Base-by-base conservation (phyloP, 2,113 vertebrate genomes). In the Vidua macroura region DNA sequence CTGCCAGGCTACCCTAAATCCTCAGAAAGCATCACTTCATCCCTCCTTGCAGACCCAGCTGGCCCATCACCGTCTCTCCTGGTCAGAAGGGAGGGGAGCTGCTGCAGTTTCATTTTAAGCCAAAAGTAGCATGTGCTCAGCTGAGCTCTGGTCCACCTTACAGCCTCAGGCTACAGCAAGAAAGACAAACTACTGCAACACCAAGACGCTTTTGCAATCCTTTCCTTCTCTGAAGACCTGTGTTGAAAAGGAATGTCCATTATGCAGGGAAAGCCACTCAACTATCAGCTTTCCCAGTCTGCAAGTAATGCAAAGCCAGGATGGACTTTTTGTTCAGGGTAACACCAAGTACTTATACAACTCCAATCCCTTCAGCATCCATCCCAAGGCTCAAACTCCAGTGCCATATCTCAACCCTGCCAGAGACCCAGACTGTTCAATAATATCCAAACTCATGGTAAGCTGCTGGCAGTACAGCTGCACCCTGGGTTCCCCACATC, bases 361-460 rank as follows among this genome's bases (percentile, higher is more conserved):
- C 15, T 33, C 14, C n/a, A 83, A 15, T 2, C 55, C 44, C 64
- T 60, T 52, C 2, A 91, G 39, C 33, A 37, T 15, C 37, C 19
- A 46, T 11, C 24, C 41, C 11, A 3, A 19, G 25, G n/a, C 37
- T 53, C 78, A 83, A 39, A 27, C 46, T 46, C 74, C 63, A 89
- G 31, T 6, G 2, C 35, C 9, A 3, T 1, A 1, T 11, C 56
- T 60, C 10, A 2, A 8, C 4, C 0, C 6, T 56, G 48, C 41
- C 31, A 58, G 37, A 87, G 48, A 58, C 22, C 37, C 51, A 48
- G 62, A n/a, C 0, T 28, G 31, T 18, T 43, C 44, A 33, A 17
- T 2, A 51, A 52, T 10, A 39, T 0, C 28, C 35, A 85, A 77
- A 66, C 11, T 18, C 7, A 0, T 2, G 12, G 28, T 12, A 79